Percentiles rank a stretch among this genome's conserved stretches.
phyloP scores from a whole-genome alignment of 1,140 invertebrate species.

The Papilio xuthus region DNA sequence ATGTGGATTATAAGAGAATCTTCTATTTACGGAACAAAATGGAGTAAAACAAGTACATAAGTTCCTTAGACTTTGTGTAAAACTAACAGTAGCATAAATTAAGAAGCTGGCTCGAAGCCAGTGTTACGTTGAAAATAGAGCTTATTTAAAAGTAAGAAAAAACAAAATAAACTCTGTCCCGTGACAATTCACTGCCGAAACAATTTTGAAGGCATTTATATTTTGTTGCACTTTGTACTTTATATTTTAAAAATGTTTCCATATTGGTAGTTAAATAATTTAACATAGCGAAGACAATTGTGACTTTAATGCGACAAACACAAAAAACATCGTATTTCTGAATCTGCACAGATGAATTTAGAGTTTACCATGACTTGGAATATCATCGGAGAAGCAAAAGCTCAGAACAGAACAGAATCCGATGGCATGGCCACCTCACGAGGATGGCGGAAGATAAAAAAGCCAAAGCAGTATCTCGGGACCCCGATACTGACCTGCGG shows the following conservation, averaged over 20 bases:
- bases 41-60: not conserved
- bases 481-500: too few relatives aligned
- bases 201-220: constrained; percentile 4
- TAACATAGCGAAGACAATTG: not conserved
- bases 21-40: not conserved
- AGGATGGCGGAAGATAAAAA: too few relatives aligned
- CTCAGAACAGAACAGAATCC: too few relatives aligned
- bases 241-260: not conserved
- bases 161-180: not conserved
- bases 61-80: constrained; percentile 7
- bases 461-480: too few relatives aligned
- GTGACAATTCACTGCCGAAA: constrained; percentile 21
- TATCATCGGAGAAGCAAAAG: too few relatives aligned
- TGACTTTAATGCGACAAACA: too few relatives aligned
- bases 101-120: constrained; percentile 6
- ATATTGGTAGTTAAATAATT: not conserved
- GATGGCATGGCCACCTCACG: too few relatives aligned
- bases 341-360: too few relatives aligned
- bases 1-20: not conserved
- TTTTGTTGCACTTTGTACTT: not conserved
- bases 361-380: too few relatives aligned
- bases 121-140: constrained; percentile 21
- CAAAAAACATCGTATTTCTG: too few relatives aligned
- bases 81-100: constrained; percentile 11
- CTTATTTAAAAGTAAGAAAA: not conserved